These are phyloP conservation scores for Aplidium turbinatum DNA, from an alignment of 23 tunicate genomes.

Conservation along the genomic window DNA sequence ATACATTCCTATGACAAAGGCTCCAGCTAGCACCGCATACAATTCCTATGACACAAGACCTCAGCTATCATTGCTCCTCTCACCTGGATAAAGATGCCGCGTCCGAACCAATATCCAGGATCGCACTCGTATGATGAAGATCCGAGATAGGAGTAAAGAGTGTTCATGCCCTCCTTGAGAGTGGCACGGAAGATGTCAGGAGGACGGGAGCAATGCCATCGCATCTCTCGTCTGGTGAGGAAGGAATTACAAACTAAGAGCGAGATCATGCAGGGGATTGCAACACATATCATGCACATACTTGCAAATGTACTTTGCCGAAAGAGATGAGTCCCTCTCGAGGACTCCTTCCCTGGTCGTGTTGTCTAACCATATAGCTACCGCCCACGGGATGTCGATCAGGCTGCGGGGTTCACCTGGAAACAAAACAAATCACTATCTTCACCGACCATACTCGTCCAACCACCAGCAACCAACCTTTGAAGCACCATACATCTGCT, in stretches of 20 bases:
- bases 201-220: conserved; percentile 84
- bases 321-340: conserved; percentile 34
- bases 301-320: conserved; percentile 60
- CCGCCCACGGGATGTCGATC: conserved; percentile 48
- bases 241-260: too few species aligned
- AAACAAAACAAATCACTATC: background rate
- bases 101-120: conserved; percentile 77
- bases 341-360: conserved; percentile 43
- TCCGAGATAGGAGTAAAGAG: conserved; percentile 76
- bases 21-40: too few species aligned
- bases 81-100: conserved; percentile 59
- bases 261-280: too few species aligned
- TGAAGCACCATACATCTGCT: conserved; percentile 85
- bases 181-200: conserved; percentile 29
- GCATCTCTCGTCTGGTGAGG: conserved; percentile 38
- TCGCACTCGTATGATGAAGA: conserved; percentile 49
- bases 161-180: conserved; percentile 23
- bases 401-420: conserved; percentile 21
- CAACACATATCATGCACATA: too few species aligned
- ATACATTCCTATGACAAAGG: too few species aligned
- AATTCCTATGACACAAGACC: too few species aligned
- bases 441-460: background rate
- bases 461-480: conserved; percentile 44
- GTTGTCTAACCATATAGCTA: conserved; percentile 40
- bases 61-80: too few species aligned